A percentile compares a stretch with the other conserved stretches of the same genome.
These are phyloP conservation scores for Uloborus plumipes DNA, from an alignment of 2,888 invertebrate genomes.

Conservation along the genomic window DNA sequence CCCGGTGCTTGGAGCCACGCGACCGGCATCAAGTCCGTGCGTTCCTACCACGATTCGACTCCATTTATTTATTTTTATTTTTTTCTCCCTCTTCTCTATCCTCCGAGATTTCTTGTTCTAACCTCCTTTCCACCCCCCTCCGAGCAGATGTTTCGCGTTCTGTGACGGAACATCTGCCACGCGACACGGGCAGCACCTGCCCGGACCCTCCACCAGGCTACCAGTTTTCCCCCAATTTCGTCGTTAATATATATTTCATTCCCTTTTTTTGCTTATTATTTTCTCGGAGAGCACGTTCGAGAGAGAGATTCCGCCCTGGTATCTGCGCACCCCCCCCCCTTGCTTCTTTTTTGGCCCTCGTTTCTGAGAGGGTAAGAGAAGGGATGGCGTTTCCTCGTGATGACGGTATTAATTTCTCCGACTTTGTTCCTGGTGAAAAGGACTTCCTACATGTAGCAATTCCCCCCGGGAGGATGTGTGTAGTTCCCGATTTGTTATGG, in stretches of 20 bases:
- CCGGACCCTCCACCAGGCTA: background rate
- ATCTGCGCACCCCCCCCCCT: no score
- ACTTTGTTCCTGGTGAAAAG: no score
- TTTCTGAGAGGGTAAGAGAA: no score
- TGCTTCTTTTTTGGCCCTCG: no score
- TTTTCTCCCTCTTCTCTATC: no score
- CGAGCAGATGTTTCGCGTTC: constrained; percentile 4
- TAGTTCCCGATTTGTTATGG: no score
- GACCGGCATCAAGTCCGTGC: background rate
- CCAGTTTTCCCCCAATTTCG: background rate
- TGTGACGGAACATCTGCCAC: constrained; percentile 7
- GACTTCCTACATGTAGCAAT: no score
- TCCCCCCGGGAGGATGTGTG: no score
- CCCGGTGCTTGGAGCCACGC: background rate
- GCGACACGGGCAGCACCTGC: constrained; percentile 7
- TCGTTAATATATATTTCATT: background rate
- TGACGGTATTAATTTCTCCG: constrained; percentile 4
- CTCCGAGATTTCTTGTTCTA: background rate
- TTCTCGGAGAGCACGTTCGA: no score
- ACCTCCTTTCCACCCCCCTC: background rate
- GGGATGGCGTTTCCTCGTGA: background rate
- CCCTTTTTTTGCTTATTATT: no score
- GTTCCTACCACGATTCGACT: background rate
- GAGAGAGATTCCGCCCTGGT: no score
- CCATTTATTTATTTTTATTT: background rate